phyloP scores from a whole-genome alignment of 2,888 invertebrate genomes.

The Phortica magna region DNA sequence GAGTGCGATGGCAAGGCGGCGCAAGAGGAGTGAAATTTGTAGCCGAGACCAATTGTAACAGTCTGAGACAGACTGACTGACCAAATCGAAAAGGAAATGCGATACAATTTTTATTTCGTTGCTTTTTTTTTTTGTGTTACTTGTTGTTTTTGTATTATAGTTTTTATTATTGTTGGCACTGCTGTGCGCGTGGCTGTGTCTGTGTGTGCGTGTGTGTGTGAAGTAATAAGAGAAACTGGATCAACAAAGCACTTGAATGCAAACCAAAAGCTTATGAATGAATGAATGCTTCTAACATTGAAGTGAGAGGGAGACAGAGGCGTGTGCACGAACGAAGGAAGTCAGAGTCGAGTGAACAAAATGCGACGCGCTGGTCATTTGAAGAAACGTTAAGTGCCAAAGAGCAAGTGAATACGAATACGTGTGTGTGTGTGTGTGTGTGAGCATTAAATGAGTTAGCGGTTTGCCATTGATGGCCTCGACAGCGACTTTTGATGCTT shows the following conservation, averaged over 20 bases:
- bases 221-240: conserved; percentile 26
- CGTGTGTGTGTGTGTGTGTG: background rate
- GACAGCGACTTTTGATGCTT: background rate
- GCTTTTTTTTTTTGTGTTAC: conserved; percentile 24
- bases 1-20: background rate
- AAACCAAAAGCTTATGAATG: conserved; percentile 29
- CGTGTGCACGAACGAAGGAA: background rate
- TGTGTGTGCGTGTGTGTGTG: background rate
- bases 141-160: conserved; percentile 15
- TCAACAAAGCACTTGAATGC: conserved; percentile 26
- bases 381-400: background rate
- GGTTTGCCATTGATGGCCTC: conserved; percentile 8
- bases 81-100: conserved; percentile 36
- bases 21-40: background rate
- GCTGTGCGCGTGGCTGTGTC: background rate
- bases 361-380: background rate
- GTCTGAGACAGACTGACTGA: background rate
- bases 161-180: conserved; percentile 30
- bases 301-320: background rate
- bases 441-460: conserved; percentile 29
- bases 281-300: conserved; percentile 5
- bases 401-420: background rate
- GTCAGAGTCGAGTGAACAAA: background rate
- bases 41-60: background rate
- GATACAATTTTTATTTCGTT: conserved; percentile 35